Conservation (phyloP, 2,888 invertebrate species). For the Argynnis bischoffii region DNA sequence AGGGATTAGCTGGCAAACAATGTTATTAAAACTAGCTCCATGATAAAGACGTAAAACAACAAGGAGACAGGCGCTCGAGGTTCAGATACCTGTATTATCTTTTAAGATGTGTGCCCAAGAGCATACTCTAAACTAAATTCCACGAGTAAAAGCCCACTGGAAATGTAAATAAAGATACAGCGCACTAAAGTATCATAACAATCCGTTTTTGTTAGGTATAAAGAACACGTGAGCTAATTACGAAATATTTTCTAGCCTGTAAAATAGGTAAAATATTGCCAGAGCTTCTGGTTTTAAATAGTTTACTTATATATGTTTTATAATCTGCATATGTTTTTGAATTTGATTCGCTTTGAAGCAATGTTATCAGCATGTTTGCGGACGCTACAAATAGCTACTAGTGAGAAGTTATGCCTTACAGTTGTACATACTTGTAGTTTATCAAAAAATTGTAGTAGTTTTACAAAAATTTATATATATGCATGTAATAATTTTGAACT, state of each 20-base stretch:
- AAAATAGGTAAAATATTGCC: conserved; percentile 17
- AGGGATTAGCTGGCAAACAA: conserved; percentile 74
- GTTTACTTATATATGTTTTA: conserved; percentile 5
- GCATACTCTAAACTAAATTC: conserved; percentile 36
- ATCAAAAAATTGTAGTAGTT: too few relatives aligned
- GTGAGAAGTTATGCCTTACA: too few relatives aligned
- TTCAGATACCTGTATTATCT: conserved; percentile 62
- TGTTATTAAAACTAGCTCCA: conserved; percentile 61
- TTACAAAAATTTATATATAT: too few relatives aligned
- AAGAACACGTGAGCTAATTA: background rate
- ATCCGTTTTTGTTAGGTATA: conserved; percentile 9
- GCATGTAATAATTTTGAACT: too few relatives aligned
- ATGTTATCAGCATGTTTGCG: background rate
- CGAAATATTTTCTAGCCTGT: background rate
- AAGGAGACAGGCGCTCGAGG: conserved; percentile 60
- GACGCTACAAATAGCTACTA: background rate
- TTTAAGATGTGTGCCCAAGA: conserved; percentile 40
- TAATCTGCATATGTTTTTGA: background rate
- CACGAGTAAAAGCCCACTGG: conserved; percentile 11
- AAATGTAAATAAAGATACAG: conserved; percentile 16
- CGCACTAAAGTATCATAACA: conserved; percentile 17
- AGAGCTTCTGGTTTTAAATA: conserved; percentile 12
- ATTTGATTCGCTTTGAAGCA: conserved; percentile 4
- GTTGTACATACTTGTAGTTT: too few relatives aligned
- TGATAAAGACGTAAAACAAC: conserved; percentile 70